A percentile compares a stretch with the other conserved stretches of the same genome.
Evolutionary conservation across 2,113 vertebrate genomes (phyloP).

Genomic region (Ptilorrhoa leucosticta): DNA sequence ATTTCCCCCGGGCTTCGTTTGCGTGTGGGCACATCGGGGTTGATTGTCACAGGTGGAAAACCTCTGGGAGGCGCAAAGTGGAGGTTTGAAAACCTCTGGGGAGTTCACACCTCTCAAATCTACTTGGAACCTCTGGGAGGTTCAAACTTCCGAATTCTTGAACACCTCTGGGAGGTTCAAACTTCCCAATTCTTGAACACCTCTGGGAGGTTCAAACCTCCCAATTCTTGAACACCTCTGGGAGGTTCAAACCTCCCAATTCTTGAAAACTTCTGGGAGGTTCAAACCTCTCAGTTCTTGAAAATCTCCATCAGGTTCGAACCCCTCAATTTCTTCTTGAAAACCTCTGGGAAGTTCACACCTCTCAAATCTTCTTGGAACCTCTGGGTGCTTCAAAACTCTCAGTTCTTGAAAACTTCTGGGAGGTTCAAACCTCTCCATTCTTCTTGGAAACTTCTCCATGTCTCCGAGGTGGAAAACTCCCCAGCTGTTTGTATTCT

Average conservation of each 20-base stretch:
- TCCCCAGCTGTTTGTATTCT: neutral
- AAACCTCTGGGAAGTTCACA: neutral
- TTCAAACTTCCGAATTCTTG: neutral
- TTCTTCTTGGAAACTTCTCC: neutral
- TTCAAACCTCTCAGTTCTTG: neutral
- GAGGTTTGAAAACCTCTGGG: neutral
- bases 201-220: neutral
- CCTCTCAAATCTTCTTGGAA: neutral
- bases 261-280: neutral
- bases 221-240: neutral
- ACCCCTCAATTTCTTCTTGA: neutral
- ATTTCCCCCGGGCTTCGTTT: neutral
- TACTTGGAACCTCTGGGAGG: neutral
- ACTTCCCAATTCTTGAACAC: neutral
- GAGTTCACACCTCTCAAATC: neutral
- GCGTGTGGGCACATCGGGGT: neutral
- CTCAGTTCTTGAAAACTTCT: neutral
- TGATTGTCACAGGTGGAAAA: neutral
- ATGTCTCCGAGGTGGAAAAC: neutral
- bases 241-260: neutral
- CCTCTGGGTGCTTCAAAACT: neutral
- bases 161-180: neutral
- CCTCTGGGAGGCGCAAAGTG: fast-evolving
- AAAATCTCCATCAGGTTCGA: neutral
- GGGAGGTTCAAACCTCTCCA: neutral